Percentiles rank a stretch among this genome's conserved stretches.
Conservation (phyloP, 2,797 vertebrate species). For the Eleutherodactylus coqui region DNA sequence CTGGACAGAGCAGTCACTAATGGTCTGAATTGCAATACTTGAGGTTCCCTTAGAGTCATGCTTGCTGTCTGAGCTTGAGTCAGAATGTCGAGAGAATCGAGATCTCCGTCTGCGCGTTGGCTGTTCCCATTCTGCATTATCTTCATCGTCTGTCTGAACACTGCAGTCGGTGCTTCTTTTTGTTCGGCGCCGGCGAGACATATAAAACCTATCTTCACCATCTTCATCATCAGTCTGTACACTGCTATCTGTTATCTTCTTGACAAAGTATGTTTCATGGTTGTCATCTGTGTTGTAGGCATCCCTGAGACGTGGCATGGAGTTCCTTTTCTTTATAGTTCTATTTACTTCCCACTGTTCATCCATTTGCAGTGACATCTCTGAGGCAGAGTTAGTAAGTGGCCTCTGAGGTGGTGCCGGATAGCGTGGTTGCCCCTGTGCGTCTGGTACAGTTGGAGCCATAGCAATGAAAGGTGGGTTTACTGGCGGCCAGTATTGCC, state of each 20-base stretch:
- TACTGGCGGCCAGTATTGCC: constrained; percentile 86
- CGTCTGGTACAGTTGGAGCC: constrained; percentile 74
- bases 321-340: constrained; percentile 93
- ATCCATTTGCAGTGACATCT: constrained; percentile 93
- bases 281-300: constrained; percentile 82
- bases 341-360: constrained; percentile 83
- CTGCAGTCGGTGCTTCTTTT: constrained; percentile 95
- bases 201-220: constrained; percentile 88
- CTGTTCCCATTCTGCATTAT: constrained; percentile 95
- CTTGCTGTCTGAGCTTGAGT: constrained; percentile 84
- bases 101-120: constrained; percentile 91
- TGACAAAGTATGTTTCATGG: constrained; percentile 75
- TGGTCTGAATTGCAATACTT: constrained; percentile 96
- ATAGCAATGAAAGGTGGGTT: constrained; percentile 78
- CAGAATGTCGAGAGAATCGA: constrained; percentile 87
- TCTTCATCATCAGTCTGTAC: constrained; percentile 99
- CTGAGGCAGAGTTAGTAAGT: constrained; percentile 92
- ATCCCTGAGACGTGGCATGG: constrained; percentile 93
- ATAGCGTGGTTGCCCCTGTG: constrained; percentile 72
- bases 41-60: constrained; percentile 82
- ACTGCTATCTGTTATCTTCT: constrained; percentile 90
- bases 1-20: constrained; percentile 95
- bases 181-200: constrained; percentile 86
- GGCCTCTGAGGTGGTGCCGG: constrained; percentile 78
- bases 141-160: constrained; percentile 97